Evolutionary conservation across 2,888 invertebrate species (phyloP).

Genomic region (Spodoptera picta): DNA sequence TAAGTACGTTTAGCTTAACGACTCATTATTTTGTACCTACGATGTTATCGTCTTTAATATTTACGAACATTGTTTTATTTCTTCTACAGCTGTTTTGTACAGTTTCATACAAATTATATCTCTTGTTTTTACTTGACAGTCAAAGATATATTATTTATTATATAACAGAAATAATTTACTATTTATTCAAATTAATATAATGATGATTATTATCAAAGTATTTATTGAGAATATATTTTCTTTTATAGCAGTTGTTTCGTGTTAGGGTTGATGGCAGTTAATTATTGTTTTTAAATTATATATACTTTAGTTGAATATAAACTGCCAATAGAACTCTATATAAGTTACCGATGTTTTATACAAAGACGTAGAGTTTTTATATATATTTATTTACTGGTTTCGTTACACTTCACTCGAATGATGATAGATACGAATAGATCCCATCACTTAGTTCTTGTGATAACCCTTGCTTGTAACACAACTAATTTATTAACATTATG

Average conservation of each 20-base stretch:
- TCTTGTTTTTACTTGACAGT: constrained; percentile 76
- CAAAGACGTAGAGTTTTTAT: constrained; percentile 79
- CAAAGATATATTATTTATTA: constrained; percentile 80
- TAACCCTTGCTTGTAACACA: constrained; percentile 89
- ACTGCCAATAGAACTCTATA: constrained; percentile 81
- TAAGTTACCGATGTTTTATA: constrained; percentile 85
- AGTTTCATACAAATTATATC: constrained; percentile 81
- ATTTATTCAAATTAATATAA: constrained; percentile 79
- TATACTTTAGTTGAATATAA: constrained; percentile 71
- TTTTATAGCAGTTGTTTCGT: constrained; percentile 72
- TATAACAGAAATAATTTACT: constrained; percentile 73
- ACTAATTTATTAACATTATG: constrained; percentile 84
- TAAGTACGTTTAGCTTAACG: constrained; percentile 81
- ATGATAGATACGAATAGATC: constrained; percentile 64
- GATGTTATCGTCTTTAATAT: constrained; percentile 77
- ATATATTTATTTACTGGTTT: constrained; percentile 68
- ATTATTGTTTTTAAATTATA: constrained; percentile 71
- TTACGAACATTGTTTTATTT: constrained; percentile 67
- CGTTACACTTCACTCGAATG: constrained; percentile 61
- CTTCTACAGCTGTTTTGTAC: constrained; percentile 80
- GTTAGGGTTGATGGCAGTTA: constrained; percentile 78
- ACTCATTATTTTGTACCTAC: constrained; percentile 83
- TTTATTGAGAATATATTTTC: constrained; percentile 77
- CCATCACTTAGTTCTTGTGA: constrained; percentile 77
- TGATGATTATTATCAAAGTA: constrained; percentile 62